These are phyloP conservation scores for Corythaixoides concolor DNA, from an alignment of 2,113 vertebrate species.

Conservation along the genomic window DNA sequence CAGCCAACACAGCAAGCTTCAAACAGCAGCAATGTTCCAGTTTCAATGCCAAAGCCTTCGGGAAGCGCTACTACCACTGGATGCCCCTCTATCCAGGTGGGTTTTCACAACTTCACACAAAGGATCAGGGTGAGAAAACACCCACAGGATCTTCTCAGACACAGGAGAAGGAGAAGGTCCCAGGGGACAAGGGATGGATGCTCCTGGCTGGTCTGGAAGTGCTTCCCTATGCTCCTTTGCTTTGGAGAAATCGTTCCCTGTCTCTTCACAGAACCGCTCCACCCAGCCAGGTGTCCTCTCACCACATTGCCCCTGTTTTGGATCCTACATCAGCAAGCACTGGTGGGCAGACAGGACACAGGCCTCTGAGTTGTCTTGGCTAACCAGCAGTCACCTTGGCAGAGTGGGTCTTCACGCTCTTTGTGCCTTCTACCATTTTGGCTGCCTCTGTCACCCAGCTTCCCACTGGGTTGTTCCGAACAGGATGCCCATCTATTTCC, in stretches of 20 bases:
- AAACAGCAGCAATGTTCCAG: constrained; percentile 88
- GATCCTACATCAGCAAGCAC: neutral
- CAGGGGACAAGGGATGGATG: neutral
- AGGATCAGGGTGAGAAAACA: neutral
- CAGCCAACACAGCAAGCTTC: constrained; percentile 82
- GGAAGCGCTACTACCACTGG: constrained; percentile 83
- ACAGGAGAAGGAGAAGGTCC: neutral
- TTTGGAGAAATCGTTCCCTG: neutral
- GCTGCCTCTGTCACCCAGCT: neutral
- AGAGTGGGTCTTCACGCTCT: neutral
- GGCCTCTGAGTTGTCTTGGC: constrained; percentile 4
- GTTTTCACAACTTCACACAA: neutral
- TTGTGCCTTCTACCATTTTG: neutral
- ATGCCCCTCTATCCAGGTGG: constrained; percentile 87
- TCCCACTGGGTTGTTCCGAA: neutral
- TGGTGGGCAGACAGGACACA: neutral
- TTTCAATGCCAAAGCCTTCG: constrained; percentile 88
- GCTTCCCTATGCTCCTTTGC: neutral
- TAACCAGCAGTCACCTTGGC: neutral
- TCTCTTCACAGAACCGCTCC: neutral
- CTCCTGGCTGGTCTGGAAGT: neutral
- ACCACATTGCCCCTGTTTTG: neutral
- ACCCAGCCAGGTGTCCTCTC: neutral
- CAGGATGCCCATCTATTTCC: neutral
- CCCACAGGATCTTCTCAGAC: neutral